Evolutionary conservation across 2,888 invertebrate species (phyloP).

Genomic region (Creontiades dilutus): DNA sequence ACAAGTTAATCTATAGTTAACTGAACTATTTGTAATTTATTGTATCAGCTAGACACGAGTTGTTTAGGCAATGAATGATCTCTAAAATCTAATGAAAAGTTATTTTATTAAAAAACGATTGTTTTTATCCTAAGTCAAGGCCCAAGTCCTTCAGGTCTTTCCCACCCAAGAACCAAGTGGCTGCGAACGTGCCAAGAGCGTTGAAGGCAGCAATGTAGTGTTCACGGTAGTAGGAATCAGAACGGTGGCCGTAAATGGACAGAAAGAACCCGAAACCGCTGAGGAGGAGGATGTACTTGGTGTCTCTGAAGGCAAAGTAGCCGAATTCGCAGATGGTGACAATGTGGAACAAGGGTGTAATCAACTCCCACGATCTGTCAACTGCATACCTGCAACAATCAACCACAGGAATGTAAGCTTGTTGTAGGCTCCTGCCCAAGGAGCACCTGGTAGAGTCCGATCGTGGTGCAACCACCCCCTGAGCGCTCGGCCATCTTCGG

Average conservation of each 20-base stretch:
- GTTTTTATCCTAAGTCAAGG: not conserved
- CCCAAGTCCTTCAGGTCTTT: slow-evolving; percentile 45
- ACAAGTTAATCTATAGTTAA: no score
- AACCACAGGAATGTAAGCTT: not conserved
- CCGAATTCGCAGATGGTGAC: not conserved
- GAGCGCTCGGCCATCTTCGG: no score
- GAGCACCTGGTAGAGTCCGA: no score
- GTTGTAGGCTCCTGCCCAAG: no score
- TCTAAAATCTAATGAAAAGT: no score
- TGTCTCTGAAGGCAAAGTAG: slow-evolving; percentile 42
- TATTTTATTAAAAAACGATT: no score
- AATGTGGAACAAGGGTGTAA: slow-evolving; percentile 29
- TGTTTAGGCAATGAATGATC: no score
- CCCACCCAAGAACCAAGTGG: slow-evolving; percentile 14
- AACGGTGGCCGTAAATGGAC: not conserved
- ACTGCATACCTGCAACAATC: slow-evolving; percentile 18
- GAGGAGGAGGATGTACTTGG: slow-evolving; percentile 37
- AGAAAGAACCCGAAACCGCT: slow-evolving; percentile 6
- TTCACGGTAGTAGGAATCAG: not conserved
- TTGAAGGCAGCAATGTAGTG: not conserved
- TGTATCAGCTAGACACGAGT: no score
- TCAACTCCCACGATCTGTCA: slow-evolving; percentile 29
- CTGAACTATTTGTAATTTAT: no score
- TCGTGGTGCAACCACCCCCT: no score
- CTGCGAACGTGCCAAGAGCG: not conserved